Conservation (phyloP, 2,113 vertebrate genomes). For the Galemys pyrenaicus region DNA sequence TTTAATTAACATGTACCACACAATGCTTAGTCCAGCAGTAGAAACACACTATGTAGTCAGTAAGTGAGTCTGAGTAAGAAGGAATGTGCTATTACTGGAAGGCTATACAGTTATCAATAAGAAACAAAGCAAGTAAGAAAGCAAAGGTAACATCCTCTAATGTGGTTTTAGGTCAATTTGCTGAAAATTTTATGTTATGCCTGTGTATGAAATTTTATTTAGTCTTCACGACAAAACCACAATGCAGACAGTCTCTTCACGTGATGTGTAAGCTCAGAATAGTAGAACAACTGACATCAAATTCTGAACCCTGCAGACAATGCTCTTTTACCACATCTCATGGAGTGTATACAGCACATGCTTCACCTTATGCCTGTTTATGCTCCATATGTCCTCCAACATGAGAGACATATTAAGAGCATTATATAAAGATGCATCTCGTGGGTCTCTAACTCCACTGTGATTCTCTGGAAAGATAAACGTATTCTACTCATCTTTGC, state of each 20-base stretch:
- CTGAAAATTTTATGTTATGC: background rate
- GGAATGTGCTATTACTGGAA: background rate
- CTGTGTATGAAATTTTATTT: background rate
- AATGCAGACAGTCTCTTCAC: too few relatives aligned
- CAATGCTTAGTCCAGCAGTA: background rate
- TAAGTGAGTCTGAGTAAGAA: background rate
- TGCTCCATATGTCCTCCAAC: accelerated
- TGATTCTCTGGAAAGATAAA: background rate
- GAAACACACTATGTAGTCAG: background rate
- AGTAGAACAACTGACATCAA: background rate
- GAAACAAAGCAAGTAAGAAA: background rate
- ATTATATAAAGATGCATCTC: background rate
- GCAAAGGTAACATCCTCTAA: background rate
- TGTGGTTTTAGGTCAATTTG: too few relatives aligned
- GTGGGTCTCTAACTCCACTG: background rate
- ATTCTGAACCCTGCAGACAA: background rate
- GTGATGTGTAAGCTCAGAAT: background rate
- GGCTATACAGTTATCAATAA: background rate
- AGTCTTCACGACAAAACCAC: background rate
- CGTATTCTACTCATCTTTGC: background rate
- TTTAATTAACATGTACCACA: background rate
- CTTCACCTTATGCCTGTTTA: background rate
- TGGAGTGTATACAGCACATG: accelerated
- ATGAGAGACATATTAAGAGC: background rate
- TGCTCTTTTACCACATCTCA: accelerated